Percentiles rank a stretch among this genome's conserved stretches.
Evolutionary conservation across 1,140 invertebrate species (phyloP).

Genomic region (Vanessa atalanta): DNA sequence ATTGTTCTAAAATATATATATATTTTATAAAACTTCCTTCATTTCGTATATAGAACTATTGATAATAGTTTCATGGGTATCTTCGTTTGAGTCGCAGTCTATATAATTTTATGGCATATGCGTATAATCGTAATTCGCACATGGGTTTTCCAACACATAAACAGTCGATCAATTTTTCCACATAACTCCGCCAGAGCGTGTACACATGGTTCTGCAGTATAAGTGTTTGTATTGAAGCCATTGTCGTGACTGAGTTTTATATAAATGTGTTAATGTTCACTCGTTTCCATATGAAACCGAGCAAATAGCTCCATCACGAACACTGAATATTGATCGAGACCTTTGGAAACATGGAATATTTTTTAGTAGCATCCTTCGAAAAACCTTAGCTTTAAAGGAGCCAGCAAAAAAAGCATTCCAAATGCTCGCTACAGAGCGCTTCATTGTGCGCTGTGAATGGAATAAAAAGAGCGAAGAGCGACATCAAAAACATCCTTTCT

Average conservation of each 20-base stretch:
- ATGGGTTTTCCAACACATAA: no score
- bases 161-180: no score
- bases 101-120: no score
- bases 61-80: no score
- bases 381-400: constrained; percentile 7
- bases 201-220: constrained; percentile 11
- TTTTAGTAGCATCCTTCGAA: constrained; percentile 12
- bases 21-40: no score
- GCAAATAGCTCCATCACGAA: constrained; percentile 40
- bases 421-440: constrained; percentile 4
- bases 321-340: constrained; percentile 31
- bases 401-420: not conserved
- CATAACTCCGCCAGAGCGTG: not conserved
- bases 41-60: no score
- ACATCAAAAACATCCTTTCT: constrained; percentile 31
- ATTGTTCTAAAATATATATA: no score
- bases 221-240: constrained; percentile 29
- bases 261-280: constrained; percentile 41
- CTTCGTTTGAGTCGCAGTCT: no score
- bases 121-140: no score
- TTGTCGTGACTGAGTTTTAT: constrained; percentile 37
- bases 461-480: constrained; percentile 26
- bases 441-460: constrained; percentile 20
- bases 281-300: constrained; percentile 32
- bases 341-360: constrained; percentile 17